Conservation (phyloP, 2,113 vertebrate species). For the Cebidichthys violaceus region DNA sequence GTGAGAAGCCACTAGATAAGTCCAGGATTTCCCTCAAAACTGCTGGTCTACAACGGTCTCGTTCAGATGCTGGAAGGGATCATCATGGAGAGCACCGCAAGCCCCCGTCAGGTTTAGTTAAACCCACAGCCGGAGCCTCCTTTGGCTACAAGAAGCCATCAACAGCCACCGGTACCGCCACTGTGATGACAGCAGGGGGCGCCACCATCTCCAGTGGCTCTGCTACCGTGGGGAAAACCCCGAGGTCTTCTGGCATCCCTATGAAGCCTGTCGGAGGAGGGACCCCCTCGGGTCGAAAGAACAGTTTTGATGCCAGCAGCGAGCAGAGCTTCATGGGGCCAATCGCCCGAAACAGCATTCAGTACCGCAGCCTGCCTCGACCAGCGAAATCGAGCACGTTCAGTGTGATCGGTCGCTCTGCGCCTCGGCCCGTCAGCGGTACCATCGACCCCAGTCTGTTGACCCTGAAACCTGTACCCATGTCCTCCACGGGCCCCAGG, state of each 20-base stretch:
- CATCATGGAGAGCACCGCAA: conserved; percentile 90
- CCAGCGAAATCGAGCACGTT: conserved; percentile 96
- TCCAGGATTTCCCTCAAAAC: conserved; percentile 90
- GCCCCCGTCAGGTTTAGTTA: conserved; percentile 92
- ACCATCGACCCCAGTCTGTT: conserved; percentile 91
- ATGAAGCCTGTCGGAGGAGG: conserved; percentile 88
- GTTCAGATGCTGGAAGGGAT: conserved; percentile 94
- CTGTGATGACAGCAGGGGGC: conserved; percentile 91
- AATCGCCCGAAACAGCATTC: conserved; percentile 91
- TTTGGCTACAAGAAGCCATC: conserved; percentile 94
- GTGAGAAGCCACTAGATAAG: conserved; percentile 91
- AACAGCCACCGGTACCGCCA: conserved; percentile 89
- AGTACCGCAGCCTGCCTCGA: conserved; percentile 96
- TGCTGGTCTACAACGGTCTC: conserved; percentile 91
- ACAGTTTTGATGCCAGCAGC: conserved; percentile 91
- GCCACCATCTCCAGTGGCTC: conserved; percentile 86
- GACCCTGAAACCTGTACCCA: conserved; percentile 86
- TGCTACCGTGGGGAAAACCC: conserved; percentile 91
- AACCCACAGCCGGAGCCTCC: conserved; percentile 88
- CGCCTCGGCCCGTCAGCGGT: conserved; percentile 87
- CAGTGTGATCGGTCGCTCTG: conserved; percentile 88
- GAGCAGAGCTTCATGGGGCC: conserved; percentile 92
- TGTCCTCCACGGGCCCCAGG: conserved; percentile 73
- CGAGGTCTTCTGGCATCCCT: conserved; percentile 94
- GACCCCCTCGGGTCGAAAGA: conserved; percentile 86